A percentile compares a stretch with the other conserved stretches of the same genome.
Conservation (phyloP, 2,113 vertebrate genomes). For the Chaetorhynchus papuensis region DNA sequence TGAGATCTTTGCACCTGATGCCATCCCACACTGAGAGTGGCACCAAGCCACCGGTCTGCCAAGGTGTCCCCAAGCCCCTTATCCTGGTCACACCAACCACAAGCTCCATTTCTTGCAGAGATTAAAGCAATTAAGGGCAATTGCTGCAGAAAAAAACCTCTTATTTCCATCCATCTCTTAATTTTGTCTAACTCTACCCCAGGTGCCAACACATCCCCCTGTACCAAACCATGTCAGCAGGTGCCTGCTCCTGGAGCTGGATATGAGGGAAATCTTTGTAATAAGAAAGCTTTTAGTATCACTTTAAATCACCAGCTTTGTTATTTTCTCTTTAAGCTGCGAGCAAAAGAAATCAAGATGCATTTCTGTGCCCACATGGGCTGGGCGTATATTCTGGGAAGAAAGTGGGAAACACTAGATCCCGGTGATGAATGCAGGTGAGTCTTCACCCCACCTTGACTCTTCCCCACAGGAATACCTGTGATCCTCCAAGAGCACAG, state of each 20-base stretch:
- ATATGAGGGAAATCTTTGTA: not conserved
- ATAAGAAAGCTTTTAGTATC: not conserved
- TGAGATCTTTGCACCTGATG: not conserved
- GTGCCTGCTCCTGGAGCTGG: not conserved
- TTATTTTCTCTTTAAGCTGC: not conserved
- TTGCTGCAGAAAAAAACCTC: not conserved
- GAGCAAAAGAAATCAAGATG: not conserved
- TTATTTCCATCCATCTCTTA: not conserved
- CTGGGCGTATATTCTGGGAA: not conserved
- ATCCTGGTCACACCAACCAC: not conserved
- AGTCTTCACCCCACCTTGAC: not conserved
- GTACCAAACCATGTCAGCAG: not conserved
- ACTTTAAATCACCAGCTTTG: not conserved
- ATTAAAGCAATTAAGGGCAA: not conserved
- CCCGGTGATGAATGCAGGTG: fast-evolving
- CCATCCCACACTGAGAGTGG: not conserved
- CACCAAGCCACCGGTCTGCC: not conserved
- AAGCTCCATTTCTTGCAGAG: not conserved
- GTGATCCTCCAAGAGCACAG: not conserved
- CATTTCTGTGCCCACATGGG: not conserved
- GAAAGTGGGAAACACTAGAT: not conserved
- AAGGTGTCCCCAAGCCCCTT: not conserved
- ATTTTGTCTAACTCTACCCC: not conserved
- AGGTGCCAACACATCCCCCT: not conserved
- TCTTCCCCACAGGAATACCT: fast-evolving